Percentiles rank a stretch among this genome's conserved stretches.
Evolutionary conservation across 2,113 vertebrate species (phyloP).

Genomic region (Ictalurus furcatus): DNA sequence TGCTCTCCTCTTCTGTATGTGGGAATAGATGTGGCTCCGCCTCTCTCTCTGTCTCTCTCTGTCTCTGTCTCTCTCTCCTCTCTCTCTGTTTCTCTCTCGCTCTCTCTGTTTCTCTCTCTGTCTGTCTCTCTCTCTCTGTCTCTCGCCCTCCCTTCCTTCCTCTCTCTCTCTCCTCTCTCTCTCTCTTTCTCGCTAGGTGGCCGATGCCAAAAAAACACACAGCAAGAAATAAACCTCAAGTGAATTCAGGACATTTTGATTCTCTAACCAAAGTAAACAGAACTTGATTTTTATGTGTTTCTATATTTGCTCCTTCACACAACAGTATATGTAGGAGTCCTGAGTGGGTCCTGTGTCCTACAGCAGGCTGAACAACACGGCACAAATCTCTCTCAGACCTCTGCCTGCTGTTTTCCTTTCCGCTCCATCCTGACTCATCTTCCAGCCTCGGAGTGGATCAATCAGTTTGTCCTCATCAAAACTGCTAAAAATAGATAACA

Average conservation of each 20-base stretch:
- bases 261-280: constrained; percentile 1
- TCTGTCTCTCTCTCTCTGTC: neutral
- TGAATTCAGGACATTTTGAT: constrained; percentile 15
- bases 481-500: constrained; percentile 22
- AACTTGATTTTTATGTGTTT: neutral
- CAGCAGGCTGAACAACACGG: neutral
- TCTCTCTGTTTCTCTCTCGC: neutral
- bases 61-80: neutral
- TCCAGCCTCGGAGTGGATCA: constrained; percentile 15
- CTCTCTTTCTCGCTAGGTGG: neutral
- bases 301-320: neutral
- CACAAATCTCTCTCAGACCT: neutral
- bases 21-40: neutral
- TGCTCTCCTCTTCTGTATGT: constrained; percentile 25
- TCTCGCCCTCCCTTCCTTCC: neutral
- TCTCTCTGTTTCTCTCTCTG: neutral
- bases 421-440: constrained; percentile 28
- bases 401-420: neutral
- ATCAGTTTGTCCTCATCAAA: constrained; percentile 36
- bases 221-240: neutral
- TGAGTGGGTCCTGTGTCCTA: neutral
- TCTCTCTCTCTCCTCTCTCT: neutral
- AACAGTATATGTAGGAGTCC: neutral
- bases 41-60: neutral
- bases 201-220: neutral